Evolutionary conservation across 2,113 vertebrate genomes (phyloP).

Genomic region (Cranoglanis bouderius): DNA sequence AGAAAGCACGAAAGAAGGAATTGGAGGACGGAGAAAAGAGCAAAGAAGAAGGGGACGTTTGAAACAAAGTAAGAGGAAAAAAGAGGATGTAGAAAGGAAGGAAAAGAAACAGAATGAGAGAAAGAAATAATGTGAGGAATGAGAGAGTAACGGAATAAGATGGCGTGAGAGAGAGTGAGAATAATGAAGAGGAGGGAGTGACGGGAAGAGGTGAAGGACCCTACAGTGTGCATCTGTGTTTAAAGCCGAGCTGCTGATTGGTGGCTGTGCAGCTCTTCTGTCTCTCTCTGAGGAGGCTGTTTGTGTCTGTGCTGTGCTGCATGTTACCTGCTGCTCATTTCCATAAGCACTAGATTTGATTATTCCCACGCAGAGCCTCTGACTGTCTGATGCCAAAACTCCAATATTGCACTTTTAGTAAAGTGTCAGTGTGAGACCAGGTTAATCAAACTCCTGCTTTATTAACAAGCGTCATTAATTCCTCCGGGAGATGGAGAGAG

Average conservation of each 20-base stretch:
- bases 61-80: neutral
- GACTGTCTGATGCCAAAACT: neutral
- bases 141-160: neutral
- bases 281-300: conserved; percentile 27
- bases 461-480: conserved; percentile 35
- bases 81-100: neutral
- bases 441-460: conserved; percentile 34
- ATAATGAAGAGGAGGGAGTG: neutral
- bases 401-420: neutral
- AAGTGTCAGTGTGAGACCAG: conserved; percentile 8
- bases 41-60: neutral
- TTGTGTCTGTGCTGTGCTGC: neutral
- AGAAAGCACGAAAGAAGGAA: neutral
- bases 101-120: neutral
- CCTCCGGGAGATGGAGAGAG: neutral
- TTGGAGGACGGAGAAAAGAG: neutral
- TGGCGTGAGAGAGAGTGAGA: neutral
- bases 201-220: conserved; percentile 16
- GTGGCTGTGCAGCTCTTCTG: conserved; percentile 48
- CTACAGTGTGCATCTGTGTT: conserved; percentile 17
- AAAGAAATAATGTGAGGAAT: neutral
- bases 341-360: neutral
- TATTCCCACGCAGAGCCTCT: neutral
- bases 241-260: conserved; percentile 55
- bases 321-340: neutral